Percentiles rank a stretch among this genome's conserved stretches.
phyloP scores from a whole-genome alignment of 2,888 invertebrate genomes.

The Taphrorychus bicolor region DNA sequence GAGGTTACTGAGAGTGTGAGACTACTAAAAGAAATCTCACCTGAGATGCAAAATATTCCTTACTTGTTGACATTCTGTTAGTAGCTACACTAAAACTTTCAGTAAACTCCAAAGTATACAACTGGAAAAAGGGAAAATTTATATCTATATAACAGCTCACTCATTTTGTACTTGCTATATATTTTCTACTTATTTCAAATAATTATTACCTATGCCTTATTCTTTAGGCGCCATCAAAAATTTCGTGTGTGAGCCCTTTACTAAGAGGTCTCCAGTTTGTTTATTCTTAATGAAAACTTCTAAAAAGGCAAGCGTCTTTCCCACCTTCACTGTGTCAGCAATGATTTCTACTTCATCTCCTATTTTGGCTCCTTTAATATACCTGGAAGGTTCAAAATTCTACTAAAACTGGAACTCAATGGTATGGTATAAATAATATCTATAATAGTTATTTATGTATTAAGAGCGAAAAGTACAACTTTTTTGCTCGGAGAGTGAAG shows the following conservation, averaged over 20 bases:
- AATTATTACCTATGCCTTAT: neutral
- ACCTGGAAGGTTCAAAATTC: slow-evolving; percentile 67
- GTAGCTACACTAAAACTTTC: no score
- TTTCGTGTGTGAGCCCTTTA: slow-evolving; percentile 86
- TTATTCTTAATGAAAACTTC: slow-evolving; percentile 82
- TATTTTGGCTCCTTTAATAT: slow-evolving; percentile 74
- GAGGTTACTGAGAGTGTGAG: no score
- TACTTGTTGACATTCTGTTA: no score
- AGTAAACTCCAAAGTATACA: no score
- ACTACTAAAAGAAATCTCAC: no score
- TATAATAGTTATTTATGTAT: no score
- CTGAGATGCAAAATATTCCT: no score
- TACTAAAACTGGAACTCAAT: neutral
- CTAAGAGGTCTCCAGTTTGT: slow-evolving; percentile 74
- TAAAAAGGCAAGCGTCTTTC: slow-evolving; percentile 82
- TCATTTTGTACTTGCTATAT: no score
- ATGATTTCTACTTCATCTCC: slow-evolving; percentile 83
- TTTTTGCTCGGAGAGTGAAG: no score
- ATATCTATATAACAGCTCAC: no score
- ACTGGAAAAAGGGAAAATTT: no score
- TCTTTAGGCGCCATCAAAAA: slow-evolving; percentile 55
- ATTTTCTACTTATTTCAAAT: neutral
- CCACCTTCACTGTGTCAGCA: slow-evolving; percentile 77
- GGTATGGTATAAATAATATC: neutral
- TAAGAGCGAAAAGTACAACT: no score